Evolutionary conservation across 2,113 vertebrate genomes (phyloP).

Genomic region (Lota lota): DNA sequence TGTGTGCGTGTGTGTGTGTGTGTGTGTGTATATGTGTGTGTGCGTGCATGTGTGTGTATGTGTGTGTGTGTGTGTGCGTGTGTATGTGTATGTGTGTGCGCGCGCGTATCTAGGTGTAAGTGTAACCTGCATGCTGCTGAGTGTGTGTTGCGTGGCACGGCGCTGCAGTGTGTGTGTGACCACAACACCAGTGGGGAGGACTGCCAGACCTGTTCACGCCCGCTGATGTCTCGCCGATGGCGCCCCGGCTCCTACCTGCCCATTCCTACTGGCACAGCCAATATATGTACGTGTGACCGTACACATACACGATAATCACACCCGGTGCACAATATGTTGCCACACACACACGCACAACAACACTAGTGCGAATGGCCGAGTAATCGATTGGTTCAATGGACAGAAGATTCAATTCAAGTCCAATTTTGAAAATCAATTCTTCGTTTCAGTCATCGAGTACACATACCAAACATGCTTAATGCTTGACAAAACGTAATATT

Average conservation of each 20-base stretch:
- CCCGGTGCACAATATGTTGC: too few relatives aligned
- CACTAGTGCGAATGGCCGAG: too few relatives aligned
- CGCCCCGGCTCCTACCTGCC: constrained; percentile 90
- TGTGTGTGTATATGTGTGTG: not conserved
- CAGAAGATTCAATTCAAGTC: too few relatives aligned
- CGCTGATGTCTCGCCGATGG: constrained; percentile 84
- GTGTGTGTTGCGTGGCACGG: constrained; percentile 79
- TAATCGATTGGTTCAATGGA: too few relatives aligned
- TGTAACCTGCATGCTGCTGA: constrained; percentile 90
- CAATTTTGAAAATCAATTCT: too few relatives aligned
- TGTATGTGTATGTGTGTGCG: not conserved
- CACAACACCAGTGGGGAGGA: constrained; percentile 93
- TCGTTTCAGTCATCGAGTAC: too few relatives aligned
- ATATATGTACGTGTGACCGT: constrained; percentile 78
- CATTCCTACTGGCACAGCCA: constrained; percentile 83
- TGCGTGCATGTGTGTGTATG: not conserved
- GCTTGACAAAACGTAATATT: too few relatives aligned
- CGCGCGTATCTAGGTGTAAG: constrained; percentile 79
- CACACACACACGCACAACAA: too few relatives aligned
- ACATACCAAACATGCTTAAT: too few relatives aligned
- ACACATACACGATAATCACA: too few relatives aligned
- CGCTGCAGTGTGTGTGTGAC: constrained; percentile 89
- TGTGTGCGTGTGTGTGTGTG: too few relatives aligned
- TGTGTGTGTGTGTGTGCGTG: too few relatives aligned
- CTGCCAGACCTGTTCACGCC: constrained; percentile 84